Conservation (phyloP, 2,113 vertebrate genomes). For the Physeter macrocephalus region DNA sequence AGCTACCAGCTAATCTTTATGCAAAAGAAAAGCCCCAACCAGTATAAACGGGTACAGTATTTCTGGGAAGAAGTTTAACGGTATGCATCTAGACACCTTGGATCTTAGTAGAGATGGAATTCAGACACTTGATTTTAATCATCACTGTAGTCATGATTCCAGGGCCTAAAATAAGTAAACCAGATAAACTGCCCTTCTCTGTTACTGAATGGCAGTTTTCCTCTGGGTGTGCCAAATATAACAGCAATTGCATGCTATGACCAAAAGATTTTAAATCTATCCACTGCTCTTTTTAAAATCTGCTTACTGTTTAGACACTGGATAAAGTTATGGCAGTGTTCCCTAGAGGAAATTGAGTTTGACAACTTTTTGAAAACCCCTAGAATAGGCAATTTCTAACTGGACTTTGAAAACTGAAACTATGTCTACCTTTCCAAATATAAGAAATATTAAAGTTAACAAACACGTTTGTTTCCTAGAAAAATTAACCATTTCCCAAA, state of each 20-base stretch:
- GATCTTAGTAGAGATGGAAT: slow-evolving; percentile 25
- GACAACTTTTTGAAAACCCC: slow-evolving; percentile 20
- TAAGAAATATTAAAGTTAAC: slow-evolving; percentile 12
- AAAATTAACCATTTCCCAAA: slow-evolving; percentile 10
- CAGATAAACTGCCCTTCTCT: slow-evolving; percentile 33
- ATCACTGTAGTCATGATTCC: neutral
- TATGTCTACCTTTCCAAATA: neutral
- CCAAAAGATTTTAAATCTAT: slow-evolving; percentile 10
- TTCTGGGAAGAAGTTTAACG: neutral
- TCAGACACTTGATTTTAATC: slow-evolving; percentile 39
- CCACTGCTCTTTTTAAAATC: neutral
- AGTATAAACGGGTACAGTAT: neutral
- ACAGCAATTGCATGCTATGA: neutral
- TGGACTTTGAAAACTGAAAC: slow-evolving; percentile 31
- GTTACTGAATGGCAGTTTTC: slow-evolving; percentile 11
- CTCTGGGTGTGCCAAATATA: neutral
- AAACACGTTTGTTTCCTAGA: slow-evolving; percentile 2
- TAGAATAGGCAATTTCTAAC: slow-evolving; percentile 34
- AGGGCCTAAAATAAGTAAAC: slow-evolving; percentile 13
- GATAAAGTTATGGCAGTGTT: slow-evolving; percentile 12
- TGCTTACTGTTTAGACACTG: slow-evolving; percentile 32
- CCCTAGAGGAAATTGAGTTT: slow-evolving; percentile 16
- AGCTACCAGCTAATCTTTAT: neutral
- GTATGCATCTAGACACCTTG: neutral
- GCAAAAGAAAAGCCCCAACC: neutral